These are phyloP conservation scores for Drosophila algonquin DNA, from an alignment of 2,888 invertebrate species.

Conservation along the genomic window DNA sequence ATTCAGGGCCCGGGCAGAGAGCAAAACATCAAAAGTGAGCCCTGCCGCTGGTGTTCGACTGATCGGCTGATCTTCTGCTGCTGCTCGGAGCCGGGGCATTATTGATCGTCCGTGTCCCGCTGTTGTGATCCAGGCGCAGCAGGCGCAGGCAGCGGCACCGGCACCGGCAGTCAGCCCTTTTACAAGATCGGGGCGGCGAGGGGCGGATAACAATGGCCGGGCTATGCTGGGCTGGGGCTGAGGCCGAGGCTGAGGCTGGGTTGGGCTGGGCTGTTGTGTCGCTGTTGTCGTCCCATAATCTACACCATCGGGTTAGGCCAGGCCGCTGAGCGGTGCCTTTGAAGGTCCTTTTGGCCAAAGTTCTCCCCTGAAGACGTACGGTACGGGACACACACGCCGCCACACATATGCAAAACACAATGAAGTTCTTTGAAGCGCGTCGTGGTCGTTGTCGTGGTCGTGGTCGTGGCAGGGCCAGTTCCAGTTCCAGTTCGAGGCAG, in stretches of 20 bases:
- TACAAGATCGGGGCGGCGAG: slow-evolving; percentile 8
- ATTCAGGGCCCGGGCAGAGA: slow-evolving; percentile 51
- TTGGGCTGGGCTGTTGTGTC: slow-evolving; percentile 25
- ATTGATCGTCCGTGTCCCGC: slow-evolving; percentile 76
- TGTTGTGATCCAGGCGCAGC: slow-evolving; percentile 80
- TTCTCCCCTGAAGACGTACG: slow-evolving; percentile 32
- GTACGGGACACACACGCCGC: slow-evolving; percentile 34
- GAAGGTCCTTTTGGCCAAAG: slow-evolving; percentile 52
- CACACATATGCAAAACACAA: slow-evolving; percentile 59
- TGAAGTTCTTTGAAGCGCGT: slow-evolving; percentile 76
- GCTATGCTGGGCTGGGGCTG: slow-evolving; percentile 23
- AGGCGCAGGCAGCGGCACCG: background rate
- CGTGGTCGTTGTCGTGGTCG: slow-evolving; percentile 27
- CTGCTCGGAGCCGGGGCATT: slow-evolving; percentile 46
- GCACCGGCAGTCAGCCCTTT: background rate
- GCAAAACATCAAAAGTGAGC: slow-evolving; percentile 67
- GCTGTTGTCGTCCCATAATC: slow-evolving; percentile 55
- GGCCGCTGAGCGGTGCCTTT: slow-evolving; percentile 43
- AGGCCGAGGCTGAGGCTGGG: too few relatives aligned
- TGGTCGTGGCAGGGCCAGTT: background rate
- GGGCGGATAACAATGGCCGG: slow-evolving; percentile 57
- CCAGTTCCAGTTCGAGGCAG: too few relatives aligned
- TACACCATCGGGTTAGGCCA: slow-evolving; percentile 46
- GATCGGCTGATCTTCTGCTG: slow-evolving; percentile 14
- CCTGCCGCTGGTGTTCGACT: slow-evolving; percentile 2